These are phyloP conservation scores for Galendromus occidentalis DNA, from an alignment of 1,140 invertebrate genomes.

Conservation along the genomic window DNA sequence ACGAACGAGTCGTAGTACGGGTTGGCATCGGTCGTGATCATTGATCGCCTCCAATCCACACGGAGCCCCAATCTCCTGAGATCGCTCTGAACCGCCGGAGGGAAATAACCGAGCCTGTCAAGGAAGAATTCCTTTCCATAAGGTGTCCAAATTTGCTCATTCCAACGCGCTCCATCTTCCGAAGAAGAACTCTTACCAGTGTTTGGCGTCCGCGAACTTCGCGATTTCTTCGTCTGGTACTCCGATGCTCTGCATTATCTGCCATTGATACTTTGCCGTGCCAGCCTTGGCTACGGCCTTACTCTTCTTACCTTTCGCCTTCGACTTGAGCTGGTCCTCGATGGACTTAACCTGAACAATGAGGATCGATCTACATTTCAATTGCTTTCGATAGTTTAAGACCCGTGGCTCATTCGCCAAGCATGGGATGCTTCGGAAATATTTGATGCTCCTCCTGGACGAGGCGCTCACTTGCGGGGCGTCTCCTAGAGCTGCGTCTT, in stretches of 20 bases:
- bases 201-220: constrained; percentile 65
- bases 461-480: constrained; percentile 12
- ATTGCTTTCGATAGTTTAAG: constrained; percentile 43
- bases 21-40: constrained; percentile 95
- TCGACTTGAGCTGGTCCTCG: constrained; percentile 1
- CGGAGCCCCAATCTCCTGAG: constrained; percentile 69
- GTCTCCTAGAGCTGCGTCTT: constrained; percentile 26
- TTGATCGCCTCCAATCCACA: constrained; percentile 88
- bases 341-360: neutral
- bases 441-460: constrained; percentile 30
- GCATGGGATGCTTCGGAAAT: constrained; percentile 37
- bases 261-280: constrained; percentile 83
- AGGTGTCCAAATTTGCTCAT: neutral
- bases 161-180: neutral
- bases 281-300: constrained; percentile 88
- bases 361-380: neutral
- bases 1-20: constrained; percentile 96
- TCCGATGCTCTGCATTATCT: constrained; percentile 90
- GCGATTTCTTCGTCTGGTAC: constrained; percentile 73
- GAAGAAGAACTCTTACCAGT: constrained; percentile 44
- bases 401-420: constrained; percentile 85
- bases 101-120: constrained; percentile 61
- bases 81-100: constrained; percentile 65
- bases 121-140: neutral
- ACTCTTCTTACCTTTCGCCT: constrained; percentile 36